These are phyloP conservation scores for Sebastes cheni DNA, from an alignment of 2,797 vertebrate genomes.

Conservation along the genomic window DNA sequence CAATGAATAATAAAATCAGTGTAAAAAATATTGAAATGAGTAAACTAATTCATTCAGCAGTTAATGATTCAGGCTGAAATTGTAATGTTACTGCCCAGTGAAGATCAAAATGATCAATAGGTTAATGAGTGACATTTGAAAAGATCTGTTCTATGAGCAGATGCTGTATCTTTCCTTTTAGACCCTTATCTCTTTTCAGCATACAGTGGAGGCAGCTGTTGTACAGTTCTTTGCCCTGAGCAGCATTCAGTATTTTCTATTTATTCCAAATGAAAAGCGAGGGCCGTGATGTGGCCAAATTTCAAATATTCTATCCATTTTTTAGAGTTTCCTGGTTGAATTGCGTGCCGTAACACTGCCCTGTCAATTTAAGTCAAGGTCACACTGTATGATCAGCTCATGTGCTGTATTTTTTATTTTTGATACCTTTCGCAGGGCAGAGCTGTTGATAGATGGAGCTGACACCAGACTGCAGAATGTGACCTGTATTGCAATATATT, in stretches of 20 bases:
- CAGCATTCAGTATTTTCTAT: slow-evolving; percentile 3
- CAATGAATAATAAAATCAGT: not conserved
- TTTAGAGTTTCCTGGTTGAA: not conserved
- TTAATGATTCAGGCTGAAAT: not conserved
- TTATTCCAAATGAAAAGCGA: not conserved
- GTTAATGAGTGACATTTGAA: not conserved
- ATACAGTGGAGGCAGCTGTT: slow-evolving; percentile 9
- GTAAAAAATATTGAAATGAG: not conserved
- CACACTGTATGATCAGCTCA: not conserved
- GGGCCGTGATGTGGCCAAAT: not conserved
- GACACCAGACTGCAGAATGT: not conserved
- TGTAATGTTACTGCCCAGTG: not conserved
- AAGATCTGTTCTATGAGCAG: not conserved
- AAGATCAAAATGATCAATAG: not conserved
- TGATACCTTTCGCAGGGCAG: not conserved
- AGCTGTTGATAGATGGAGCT: not conserved
- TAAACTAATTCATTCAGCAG: not conserved
- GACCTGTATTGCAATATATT: not conserved
- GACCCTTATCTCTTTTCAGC: not conserved
- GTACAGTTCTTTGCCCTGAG: not conserved
- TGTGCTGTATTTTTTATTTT: not conserved
- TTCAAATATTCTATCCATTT: not conserved
- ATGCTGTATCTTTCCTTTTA: not conserved
- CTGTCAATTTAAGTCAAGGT: not conserved
- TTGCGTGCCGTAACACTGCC: not conserved